Base-by-base conservation (phyloP, 2,888 invertebrate species). In the Andrena hattorfiana region DNA sequence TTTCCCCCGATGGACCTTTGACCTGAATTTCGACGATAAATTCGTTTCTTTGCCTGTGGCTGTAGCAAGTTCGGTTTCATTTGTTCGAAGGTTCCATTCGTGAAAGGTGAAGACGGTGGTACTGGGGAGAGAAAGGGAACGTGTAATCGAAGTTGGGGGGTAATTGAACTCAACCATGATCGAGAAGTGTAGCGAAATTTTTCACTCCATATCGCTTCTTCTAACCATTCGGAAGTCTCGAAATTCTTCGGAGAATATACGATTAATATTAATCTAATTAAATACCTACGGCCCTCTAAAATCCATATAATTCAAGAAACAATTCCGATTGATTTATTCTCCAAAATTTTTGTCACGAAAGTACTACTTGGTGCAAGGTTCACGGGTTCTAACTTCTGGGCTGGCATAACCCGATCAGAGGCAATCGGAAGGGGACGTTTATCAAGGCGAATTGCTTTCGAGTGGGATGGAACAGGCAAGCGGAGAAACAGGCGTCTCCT, bases 381-480 rank as follows among this genome's bases (percentile, higher is more conserved):
- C 48, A 26, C 16, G 32, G 8, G 66, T 6, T 28, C 26, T 48
- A n/a, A 63, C n/a, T 35, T 30, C 54, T 28, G 26, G 42, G 13
- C 51, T 2, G 42, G 8, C 42, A 59, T 66, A 80, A 80, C 28
- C 69, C 78, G 77, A 69, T 79, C 77, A 77, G 32, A 69, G 77
- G 69, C 79, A 81, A 81, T 78, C 81, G 81, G 79, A 72, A 79
- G 71, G 26, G 51, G 63, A 42, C 80, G 69, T 80, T 83, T 83
- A 82, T 82, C 77, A 73, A 70, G 70, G 51, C 49, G 77, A 83
- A 81, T 81, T 83, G 83, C 72, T 73, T 77, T 77, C 73, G 72
- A 76, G 81, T 81, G 83, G 71, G 20, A 60, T 49, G 70, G 49
- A 67, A 74, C 73, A 56, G 60, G 70, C 23, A 26, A 16, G 62